phyloP scores from a whole-genome alignment of 2,888 invertebrate genomes.

The Ecliptopera silaceata region DNA sequence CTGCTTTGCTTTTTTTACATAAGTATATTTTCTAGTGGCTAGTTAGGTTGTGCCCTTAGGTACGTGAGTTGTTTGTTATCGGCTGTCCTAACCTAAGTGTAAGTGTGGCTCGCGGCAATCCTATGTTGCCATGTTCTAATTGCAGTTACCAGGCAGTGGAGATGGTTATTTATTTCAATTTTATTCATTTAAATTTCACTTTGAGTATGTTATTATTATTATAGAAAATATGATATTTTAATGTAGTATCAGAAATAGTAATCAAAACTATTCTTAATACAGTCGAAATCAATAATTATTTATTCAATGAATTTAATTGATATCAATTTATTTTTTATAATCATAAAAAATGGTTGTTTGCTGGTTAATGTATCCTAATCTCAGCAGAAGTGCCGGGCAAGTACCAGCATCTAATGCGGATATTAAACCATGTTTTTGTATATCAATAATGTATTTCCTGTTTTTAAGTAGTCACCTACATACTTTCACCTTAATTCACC shows the following conservation, averaged over 20 bases:
- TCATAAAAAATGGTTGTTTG: too few relatives aligned
- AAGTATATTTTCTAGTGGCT: neutral
- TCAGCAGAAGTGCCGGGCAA: too few relatives aligned
- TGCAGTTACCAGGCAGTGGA: constrained; percentile 11
- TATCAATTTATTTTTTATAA: too few relatives aligned
- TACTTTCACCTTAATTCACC: constrained; percentile 10
- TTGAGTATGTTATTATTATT: too few relatives aligned
- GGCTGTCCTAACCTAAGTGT: neutral
- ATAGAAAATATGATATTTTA: too few relatives aligned
- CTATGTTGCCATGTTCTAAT: constrained; percentile 20
- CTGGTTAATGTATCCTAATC: too few relatives aligned
- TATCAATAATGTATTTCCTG: constrained; percentile 15
- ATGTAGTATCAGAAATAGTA: too few relatives aligned
- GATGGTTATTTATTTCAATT: constrained; percentile 17
- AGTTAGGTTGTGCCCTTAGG: neutral
- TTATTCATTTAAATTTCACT: constrained; percentile 9
- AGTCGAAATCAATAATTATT: too few relatives aligned
- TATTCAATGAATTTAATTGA: too few relatives aligned
- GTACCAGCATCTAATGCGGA: too few relatives aligned
- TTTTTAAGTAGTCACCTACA: neutral
- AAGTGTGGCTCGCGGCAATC: constrained; percentile 21
- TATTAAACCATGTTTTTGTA: neutral
- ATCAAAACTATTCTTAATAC: too few relatives aligned
- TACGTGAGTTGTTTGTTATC: neutral
- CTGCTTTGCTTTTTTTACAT: too few relatives aligned